A percentile compares a stretch with the other conserved stretches of the same genome.
phyloP scores from a whole-genome alignment of 2,888 invertebrate genomes.

The Drosophila siamana region DNA sequence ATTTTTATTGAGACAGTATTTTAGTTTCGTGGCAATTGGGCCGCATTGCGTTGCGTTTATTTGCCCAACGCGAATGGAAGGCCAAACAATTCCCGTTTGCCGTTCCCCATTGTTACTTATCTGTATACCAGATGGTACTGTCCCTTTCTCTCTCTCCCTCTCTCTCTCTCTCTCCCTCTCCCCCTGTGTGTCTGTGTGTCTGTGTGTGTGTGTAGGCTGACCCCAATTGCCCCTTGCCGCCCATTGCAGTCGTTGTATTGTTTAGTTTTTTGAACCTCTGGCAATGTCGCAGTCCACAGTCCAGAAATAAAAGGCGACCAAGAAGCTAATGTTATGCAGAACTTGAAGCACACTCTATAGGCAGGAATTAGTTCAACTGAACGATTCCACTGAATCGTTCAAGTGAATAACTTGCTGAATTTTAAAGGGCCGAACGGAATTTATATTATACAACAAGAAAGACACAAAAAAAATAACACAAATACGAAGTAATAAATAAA shows the following conservation, averaged over 20 bases:
- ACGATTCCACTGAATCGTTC: neutral
- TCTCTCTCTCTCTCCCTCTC: neutral
- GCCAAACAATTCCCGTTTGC: slow-evolving; percentile 14
- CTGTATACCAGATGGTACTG: slow-evolving; percentile 15
- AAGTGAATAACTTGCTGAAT: neutral
- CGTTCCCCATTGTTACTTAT: slow-evolving; percentile 21
- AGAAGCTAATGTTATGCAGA: neutral
- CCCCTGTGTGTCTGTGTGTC: neutral
- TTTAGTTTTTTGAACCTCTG: slow-evolving; percentile 6
- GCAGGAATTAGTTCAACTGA: slow-evolving; percentile 4
- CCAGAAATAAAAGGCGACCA: slow-evolving; percentile 6
- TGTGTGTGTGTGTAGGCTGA: slow-evolving; percentile 3
- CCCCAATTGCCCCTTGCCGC: slow-evolving; percentile 9
- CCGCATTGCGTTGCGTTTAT: slow-evolving; percentile 29
- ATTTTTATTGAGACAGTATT: slow-evolving; percentile 70
- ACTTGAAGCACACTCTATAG: neutral
- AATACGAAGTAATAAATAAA: neutral
- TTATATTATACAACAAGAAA: neutral
- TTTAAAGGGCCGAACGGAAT: neutral
- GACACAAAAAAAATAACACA: no score
- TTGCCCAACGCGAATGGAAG: slow-evolving; percentile 49
- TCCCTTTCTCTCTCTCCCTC: neutral
- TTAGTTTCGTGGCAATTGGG: slow-evolving; percentile 56
- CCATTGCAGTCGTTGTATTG: slow-evolving; percentile 3
- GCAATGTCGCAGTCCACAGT: slow-evolving; percentile 10